Conservation (phyloP, 2,113 vertebrate species). For the Condylura cristata region DNA sequence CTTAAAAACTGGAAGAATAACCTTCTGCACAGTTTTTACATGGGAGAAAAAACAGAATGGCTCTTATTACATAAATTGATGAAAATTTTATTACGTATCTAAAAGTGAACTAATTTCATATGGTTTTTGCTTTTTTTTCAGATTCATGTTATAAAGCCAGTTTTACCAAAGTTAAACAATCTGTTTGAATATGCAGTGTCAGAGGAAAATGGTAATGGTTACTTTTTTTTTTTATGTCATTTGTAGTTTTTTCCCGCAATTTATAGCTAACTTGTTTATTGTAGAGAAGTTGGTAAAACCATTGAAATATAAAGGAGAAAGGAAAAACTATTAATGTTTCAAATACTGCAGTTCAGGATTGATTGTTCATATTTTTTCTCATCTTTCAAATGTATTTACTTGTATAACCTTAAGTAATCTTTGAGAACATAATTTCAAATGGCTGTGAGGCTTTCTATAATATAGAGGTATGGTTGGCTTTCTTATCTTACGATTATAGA, state of each 20-base stretch:
- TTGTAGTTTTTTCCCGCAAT: not conserved
- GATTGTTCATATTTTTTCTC: not conserved
- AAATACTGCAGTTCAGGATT: not conserved
- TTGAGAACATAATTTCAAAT: not conserved
- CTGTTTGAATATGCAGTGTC: constrained; percentile 90
- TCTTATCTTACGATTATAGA: not conserved
- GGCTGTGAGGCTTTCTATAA: not conserved
- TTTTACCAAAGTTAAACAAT: constrained; percentile 92
- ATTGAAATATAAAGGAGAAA: not conserved
- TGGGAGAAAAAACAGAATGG: not conserved
- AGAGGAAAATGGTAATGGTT: constrained; percentile 85
- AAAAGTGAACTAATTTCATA: not conserved
- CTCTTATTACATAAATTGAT: not conserved
- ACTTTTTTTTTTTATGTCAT: not conserved
- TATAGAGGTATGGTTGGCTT: not conserved
- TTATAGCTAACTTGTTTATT: constrained; percentile 3
- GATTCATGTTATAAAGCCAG: constrained; percentile 96
- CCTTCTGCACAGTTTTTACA: not conserved
- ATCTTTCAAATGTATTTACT: not conserved
- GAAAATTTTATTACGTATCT: not conserved
- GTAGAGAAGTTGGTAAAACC: not conserved
- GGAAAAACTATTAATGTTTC: not conserved
- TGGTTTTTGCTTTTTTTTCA: constrained; percentile 80
- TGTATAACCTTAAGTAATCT: not conserved
- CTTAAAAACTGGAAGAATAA: not conserved